A percentile compares a stretch with the other conserved stretches of the same genome.
Evolutionary conservation across 2,888 invertebrate species (phyloP).

Genomic region (Polyommatus icarus): DNA sequence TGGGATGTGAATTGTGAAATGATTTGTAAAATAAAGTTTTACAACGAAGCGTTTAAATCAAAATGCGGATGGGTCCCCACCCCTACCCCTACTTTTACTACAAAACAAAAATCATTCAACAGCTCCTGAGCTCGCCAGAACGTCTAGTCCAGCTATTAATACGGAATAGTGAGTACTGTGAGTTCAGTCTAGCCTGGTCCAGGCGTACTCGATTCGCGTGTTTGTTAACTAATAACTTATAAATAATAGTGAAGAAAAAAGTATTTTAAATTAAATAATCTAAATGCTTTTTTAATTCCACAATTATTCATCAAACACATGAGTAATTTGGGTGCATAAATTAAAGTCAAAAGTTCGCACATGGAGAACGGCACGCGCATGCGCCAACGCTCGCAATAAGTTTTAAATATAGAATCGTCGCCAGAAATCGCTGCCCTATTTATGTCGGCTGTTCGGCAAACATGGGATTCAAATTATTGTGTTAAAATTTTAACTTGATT

Average conservation of each 20-base stretch:
- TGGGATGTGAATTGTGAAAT: too few species aligned
- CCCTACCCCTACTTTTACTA: too few species aligned
- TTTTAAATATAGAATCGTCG: conserved; percentile 74
- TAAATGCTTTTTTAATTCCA: neutral
- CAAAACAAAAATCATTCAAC: too few species aligned
- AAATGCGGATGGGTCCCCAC: too few species aligned
- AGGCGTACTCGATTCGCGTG: neutral
- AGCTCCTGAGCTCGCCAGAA: too few species aligned
- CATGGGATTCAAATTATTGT: neutral
- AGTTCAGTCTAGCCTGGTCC: too few species aligned
- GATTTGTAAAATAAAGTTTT: too few species aligned
- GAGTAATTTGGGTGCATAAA: conserved; percentile 36
- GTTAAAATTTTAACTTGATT: neutral
- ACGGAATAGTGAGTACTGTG: too few species aligned
- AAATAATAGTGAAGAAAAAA: neutral
- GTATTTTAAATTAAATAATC: neutral
- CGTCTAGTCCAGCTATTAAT: too few species aligned
- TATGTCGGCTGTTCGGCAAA: conserved; percentile 55
- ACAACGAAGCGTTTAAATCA: too few species aligned
- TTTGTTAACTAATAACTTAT: neutral
- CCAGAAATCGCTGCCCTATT: conserved; percentile 62
- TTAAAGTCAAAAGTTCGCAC: conserved; percentile 24
- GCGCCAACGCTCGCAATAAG: conserved; percentile 62
- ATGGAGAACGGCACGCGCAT: conserved; percentile 54
- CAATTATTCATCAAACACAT: neutral